These are phyloP conservation scores for Rhabdophis nuchalis DNA, from an alignment of 2,797 vertebrate species.

Conservation along the genomic window DNA sequence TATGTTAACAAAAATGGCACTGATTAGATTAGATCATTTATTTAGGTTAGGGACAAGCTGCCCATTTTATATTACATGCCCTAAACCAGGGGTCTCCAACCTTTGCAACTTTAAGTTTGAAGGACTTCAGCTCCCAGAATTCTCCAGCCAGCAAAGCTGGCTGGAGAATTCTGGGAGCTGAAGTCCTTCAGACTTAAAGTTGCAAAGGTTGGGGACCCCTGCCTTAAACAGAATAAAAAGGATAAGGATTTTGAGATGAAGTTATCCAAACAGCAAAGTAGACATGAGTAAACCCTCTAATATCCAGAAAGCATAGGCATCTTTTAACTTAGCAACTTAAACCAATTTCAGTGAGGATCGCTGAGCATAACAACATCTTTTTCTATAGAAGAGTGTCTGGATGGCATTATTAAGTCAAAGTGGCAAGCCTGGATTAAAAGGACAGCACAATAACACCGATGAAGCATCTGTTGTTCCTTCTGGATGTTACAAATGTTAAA, in stretches of 20 bases:
- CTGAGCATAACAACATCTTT: background rate
- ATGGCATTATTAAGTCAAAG: background rate
- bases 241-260: background rate
- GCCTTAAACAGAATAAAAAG: background rate
- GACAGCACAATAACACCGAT: background rate
- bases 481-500: background rate
- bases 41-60: background rate
- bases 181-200: no score
- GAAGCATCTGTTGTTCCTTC: background rate
- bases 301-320: background rate
- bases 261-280: background rate
- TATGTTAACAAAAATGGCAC: background rate
- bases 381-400: background rate
- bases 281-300: background rate
- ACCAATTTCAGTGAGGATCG: background rate
- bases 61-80: background rate
- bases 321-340: background rate
- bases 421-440: background rate
- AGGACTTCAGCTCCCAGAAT: no score
- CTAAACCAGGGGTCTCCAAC: no score
- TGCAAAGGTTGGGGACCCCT: no score
- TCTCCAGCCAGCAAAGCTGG: no score
- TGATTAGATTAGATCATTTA: background rate
- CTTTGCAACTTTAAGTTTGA: no score
- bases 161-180: no score